Conservation (phyloP, 2,797 vertebrate genomes). For the Arnoldichthys spilopterus region DNA sequence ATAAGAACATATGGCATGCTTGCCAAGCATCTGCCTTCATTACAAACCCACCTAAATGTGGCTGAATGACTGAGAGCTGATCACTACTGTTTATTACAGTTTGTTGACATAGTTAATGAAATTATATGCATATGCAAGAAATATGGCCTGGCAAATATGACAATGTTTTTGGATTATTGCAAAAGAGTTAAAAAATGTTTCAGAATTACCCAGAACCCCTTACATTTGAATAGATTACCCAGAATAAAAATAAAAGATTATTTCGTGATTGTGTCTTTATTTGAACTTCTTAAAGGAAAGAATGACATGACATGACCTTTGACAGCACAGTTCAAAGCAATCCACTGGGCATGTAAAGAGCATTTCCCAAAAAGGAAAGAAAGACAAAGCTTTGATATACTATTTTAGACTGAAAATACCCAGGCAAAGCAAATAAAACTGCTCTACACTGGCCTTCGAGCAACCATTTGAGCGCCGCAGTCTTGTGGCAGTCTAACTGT, state of each 20-base stretch:
- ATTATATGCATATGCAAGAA: background rate
- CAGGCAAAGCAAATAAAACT: background rate
- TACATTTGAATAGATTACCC: too few species aligned
- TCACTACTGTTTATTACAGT: background rate
- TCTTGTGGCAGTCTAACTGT: background rate
- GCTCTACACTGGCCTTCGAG: background rate
- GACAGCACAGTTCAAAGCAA: background rate
- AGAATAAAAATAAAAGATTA: too few species aligned
- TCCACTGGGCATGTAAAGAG: background rate
- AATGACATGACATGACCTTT: background rate
- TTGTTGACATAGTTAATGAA: background rate
- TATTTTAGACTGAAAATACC: background rate
- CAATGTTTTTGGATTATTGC: background rate
- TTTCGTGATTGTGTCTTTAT: too few species aligned
- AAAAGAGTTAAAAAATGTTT: background rate
- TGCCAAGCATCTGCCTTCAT: background rate
- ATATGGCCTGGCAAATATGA: background rate
- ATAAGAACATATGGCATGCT: background rate
- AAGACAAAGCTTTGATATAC: too few species aligned
- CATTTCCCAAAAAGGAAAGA: background rate
- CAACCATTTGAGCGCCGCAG: background rate
- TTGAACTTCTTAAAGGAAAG: background rate
- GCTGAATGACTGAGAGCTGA: background rate
- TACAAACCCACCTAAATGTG: background rate
- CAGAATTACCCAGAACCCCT: too few species aligned